Base-by-base conservation (phyloP, 2,888 invertebrate species). In the Tipula unca region DNA sequence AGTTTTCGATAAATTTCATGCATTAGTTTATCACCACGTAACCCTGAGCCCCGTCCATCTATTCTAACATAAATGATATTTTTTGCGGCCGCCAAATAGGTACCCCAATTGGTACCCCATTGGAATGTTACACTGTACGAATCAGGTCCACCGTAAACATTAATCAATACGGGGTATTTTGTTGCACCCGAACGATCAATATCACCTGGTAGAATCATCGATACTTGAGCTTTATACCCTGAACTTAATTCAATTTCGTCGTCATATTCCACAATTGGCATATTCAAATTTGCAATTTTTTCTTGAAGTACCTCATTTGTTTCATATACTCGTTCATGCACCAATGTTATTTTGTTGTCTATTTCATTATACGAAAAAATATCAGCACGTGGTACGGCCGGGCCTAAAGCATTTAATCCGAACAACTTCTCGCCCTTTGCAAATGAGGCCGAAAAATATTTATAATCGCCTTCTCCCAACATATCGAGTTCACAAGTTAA, bases 141-240 rank as follows among this genome's bases (percentile, higher is more conserved):
- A 88, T 97, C 97, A 0, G 99, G 99, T 4, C 98, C 99, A 3
- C 95, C 98, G 90, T 99, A 97, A 93, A 97, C 97, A 89, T 96
- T 95, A 86, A 97, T 94, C 39, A 97, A 90, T 91, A 97, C 93
- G 0, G 97, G 97, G 89, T 97, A 95, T 89, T 96, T 91, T 1
- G 93, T 94, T 32, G 91, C 90, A 36, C 94, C 94, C 69, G 93
- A 93, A 83, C 92, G 91, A 89, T 94, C 94, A 87, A 96, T 92
- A 88, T 95, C 93, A 0, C 93, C 93, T 0, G 97, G 97, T 84
- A 96, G 91, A 89, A 94, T 93, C 42, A 97, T 91, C 87, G 94
- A 92, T 0, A 96, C 96, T 87, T 95, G 94, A 0, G 96, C 96
- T 48, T 93, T 92, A 86, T 90, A 90, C 1, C 93, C 94, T 17